Base-by-base conservation (phyloP, 2,888 invertebrate species). In the Sminthurides aquaticus region DNA sequence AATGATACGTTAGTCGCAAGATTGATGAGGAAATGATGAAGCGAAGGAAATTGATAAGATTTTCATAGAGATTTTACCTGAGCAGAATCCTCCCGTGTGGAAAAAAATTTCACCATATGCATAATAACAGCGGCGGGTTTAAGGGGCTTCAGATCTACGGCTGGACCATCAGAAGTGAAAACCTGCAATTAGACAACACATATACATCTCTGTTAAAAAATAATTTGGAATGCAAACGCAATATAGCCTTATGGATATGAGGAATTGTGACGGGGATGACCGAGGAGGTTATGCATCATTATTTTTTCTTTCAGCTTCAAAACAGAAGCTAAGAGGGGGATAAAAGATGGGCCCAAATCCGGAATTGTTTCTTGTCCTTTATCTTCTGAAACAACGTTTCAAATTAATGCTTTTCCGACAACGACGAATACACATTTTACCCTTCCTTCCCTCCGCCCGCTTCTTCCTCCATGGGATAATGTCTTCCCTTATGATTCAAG, bases 31-130 rank as follows among this genome's bases (percentile, higher is more conserved):
- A n/a, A n/a, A n/a, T n/a, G n/a, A n/a, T n/a, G n/a, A n/a, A n/a
- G n/a, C n/a, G n/a, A n/a, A n/a, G n/a, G n/a, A n/a, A n/a, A n/a
- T n/a, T n/a, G n/a, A n/a, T n/a, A n/a, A n/a, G n/a, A n/a, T n/a
- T n/a, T 34, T 34, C 8, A 34, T 11, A 34, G 43, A 34, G 43
- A 11, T 11, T 11, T 60, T 24, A 65, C 65, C 65, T 64, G 64
- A 1, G 29, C 56, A 20, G 59, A 48, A 28, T 65, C 72, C 61
- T 74, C 72, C 34, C 72, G 62, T 15, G 43, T 34, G 15, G 74
- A 69, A 57, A 94, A 87, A 49, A 92, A 83, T 55, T 87, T 85
- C 3, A 93, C 91, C 76, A 94, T 82, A 68, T 91, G 87, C 90
- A 91, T 91, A 15, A 91, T 84, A 2, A 93, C 88, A 49, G 87